Base-by-base conservation (phyloP, 2,888 invertebrate species). In the Agriopis leucophaearia region DNA sequence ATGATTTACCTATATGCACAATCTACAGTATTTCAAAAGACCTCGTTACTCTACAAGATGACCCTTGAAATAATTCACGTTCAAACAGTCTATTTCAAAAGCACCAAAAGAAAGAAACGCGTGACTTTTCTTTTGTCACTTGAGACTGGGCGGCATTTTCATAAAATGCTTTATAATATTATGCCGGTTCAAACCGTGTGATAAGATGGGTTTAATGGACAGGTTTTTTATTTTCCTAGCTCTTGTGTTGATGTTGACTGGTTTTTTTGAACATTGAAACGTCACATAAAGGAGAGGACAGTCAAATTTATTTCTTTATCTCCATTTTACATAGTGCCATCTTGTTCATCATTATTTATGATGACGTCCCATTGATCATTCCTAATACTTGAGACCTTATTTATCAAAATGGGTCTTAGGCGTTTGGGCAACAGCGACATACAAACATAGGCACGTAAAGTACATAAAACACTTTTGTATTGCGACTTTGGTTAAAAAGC, bases 21-120 rank as follows among this genome's bases (percentile, higher is more conserved):
- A 57, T 57, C 12, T 13, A 16, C 36, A 38, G 36, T n/a, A 13
- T 42, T 42, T 45, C 36, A 51, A 66, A 54, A 50, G 50, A 48
- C 38, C 52, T 62, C 57, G 47, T 52, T 63, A 48, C 55, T 55
- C 35, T 56, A 12, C 42, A 44, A 62, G 52, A 57, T 47, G 54
- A 27, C 59, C 50, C 58, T 59, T 54, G 54, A 57, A 63, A 55
- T 59, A 55, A 67, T 63, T 62, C 59, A 50, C 54, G 48, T 67
- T 59, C 63, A 48, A 47, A 51, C 27, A 18, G 54, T 44, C 36
- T 55, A 50, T 67, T 67, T 44, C 18, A 40, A 47, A 44, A 36
- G 63, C 16, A 35, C 12, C 40, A 40, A 57, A 55, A 18, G 42
- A 50, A 54, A 54, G 45, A 54, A 62, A 56, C 47, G 40, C 58